Base-by-base conservation (phyloP, 2,113 vertebrate species). In the Phoxinus phoxinus region DNA sequence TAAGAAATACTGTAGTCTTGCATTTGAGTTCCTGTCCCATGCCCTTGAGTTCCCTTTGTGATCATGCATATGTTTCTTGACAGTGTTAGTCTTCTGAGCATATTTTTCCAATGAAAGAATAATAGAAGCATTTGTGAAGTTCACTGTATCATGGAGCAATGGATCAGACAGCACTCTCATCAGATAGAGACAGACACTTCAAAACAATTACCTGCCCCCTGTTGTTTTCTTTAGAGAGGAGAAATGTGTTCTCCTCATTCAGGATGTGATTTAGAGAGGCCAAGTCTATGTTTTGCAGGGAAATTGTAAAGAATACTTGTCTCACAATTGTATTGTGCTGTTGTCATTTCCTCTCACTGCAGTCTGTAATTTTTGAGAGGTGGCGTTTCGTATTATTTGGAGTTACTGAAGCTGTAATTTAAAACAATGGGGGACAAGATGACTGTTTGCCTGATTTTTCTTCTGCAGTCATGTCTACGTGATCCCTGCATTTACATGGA, bases 401-500 rank as follows among this genome's bases (percentile, higher is more conserved):
- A 58, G 59, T 79, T 87, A 85, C 74, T 87, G 53, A 81, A 85
- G 51, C n/a, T 63, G 44, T 67, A 25, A 41, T 83, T 86, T 71
- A 65, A 77, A 53, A 67, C 80, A 37, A 56, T 84, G 25, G 25
- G n/a, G 30, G 25, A 58, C 51, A 17, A 35, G 84, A 4, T 79
- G 25, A 83, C 19, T 78, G 1, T 63, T 32, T 83, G 21, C 80
- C 35, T 90, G 10, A 73, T 59, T 87, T 61, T 88, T 30, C 37
- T 86, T 85, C 67, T 87, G 35, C 91, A 94, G 93, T 37, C 93
- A 93, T 81, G 32, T 94, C 79, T 93, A 92, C 4, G 78, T 94
- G 82, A 94, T 95, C 85, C 93, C 93, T 0, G 91, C 85, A 35
- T 95, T 95, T 90, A 94, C 94, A 56, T 94, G 94, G 93, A 91